Evolutionary conservation across 2,113 vertebrate genomes (phyloP).

Genomic region (Burhinus oedicnemus): DNA sequence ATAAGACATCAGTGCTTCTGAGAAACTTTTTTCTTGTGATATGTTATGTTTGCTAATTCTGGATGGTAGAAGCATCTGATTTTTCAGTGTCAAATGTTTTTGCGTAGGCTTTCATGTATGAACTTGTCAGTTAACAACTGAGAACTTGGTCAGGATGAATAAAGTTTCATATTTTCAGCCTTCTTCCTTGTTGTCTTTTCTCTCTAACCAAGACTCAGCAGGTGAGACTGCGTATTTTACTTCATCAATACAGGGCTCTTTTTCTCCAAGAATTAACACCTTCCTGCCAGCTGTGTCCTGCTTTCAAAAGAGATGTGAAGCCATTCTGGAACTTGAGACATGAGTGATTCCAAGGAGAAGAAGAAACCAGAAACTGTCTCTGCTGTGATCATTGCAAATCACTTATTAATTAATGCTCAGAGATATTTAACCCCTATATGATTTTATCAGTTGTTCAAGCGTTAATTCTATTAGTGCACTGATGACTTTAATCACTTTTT

Average conservation of each 20-base stretch:
- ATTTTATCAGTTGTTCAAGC: neutral
- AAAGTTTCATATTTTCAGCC: conserved; percentile 4
- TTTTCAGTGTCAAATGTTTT: neutral
- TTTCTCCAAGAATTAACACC: neutral
- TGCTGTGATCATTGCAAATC: conserved; percentile 2
- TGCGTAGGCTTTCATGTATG: neutral
- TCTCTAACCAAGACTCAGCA: conserved; percentile 7
- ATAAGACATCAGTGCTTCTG: neutral
- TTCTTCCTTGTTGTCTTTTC: neutral
- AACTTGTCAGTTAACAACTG: conserved; percentile 4
- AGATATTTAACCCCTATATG: neutral
- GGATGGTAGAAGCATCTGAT: neutral
- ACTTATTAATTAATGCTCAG: neutral
- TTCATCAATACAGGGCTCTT: neutral
- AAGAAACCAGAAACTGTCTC: conserved; percentile 6
- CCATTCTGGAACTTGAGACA: conserved; percentile 8
- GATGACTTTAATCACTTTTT: conserved; percentile 31
- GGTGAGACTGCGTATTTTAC: neutral
- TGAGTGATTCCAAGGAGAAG: conserved; percentile 5
- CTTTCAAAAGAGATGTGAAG: conserved; percentile 10
- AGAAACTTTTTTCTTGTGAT: neutral
- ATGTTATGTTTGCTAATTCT: neutral
- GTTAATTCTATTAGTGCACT: neutral
- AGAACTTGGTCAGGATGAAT: conserved; percentile 3
- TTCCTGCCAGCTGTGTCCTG: neutral